Base-by-base conservation (phyloP, 2,888 invertebrate species). In the Cheilosia grossa region DNA sequence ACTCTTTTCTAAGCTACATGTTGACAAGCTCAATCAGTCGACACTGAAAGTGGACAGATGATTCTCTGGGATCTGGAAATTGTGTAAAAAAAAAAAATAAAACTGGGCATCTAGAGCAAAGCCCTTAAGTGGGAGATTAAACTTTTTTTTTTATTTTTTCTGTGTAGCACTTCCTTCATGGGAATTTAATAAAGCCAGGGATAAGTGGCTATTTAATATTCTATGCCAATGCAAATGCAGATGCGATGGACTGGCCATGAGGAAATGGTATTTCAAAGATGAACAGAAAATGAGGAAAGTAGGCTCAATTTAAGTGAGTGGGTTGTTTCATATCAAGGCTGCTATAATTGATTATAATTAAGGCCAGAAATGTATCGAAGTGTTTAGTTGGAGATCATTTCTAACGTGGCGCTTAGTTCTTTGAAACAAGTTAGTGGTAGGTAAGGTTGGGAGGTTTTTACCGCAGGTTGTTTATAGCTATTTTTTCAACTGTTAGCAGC, bases 101-200 rank as follows among this genome's bases (percentile, higher is more conserved):
- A 72, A 69, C 49, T 64, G 69, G 63, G 33, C 79, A 74, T 80
- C 54, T 83, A 49, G 83, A 83, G 74, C 83, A 83, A 75, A 66
- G 64, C 53, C 42, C 80, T 80, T 59, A 30, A 80, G 74, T 47
- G 21, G 3, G 61, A 53, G 56, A 17, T 53, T 30, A 66, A 21
- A 17, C 5, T 42, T 64, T 64, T 21, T 21, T 59, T 69, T 69
- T n/a, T n/a, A n/a, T n/a, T 56, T 30, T 30, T 61, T 42, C 37
- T 37, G 24, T 5, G 37, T 7, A 17, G 27, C 33, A 51, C 64
- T 66, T 40, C 21, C 33, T 56, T 51, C 47, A 66, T 42, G 64
- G 74, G 49, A 59, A 83, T 70, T 80, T 75, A 70, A 80, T 80
- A 64, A 51, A 72, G 49, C 74, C 64, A 70, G 64, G 66, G 61